Conservation (phyloP, 2,888 invertebrate genomes). For the Congeria kusceri region DNA sequence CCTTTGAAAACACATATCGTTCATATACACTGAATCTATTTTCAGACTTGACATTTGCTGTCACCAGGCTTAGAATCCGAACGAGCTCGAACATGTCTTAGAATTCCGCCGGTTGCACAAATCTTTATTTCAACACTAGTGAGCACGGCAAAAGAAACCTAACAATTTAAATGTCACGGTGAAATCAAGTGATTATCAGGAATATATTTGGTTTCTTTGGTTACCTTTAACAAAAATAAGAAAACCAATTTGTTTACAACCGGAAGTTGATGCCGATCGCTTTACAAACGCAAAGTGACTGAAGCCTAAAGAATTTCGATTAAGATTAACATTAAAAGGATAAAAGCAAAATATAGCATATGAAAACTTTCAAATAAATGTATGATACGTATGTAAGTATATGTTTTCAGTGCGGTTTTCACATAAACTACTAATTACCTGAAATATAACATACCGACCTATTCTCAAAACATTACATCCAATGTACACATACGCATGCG, state of each 20-base stretch:
- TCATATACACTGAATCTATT: not conserved
- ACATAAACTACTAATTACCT: no score
- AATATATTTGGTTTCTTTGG: no score
- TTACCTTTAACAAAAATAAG: not conserved
- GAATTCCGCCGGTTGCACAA: constrained; percentile 1
- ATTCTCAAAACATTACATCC: not conserved
- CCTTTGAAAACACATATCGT: no score
- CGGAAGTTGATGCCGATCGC: constrained; percentile 56
- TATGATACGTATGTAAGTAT: not conserved
- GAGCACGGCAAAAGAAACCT: no score
- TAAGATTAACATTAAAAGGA: no score
- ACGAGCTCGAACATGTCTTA: constrained; percentile 1
- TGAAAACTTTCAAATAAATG: not conserved
- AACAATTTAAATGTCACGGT: no score
- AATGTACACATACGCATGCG: constrained; percentile 6
- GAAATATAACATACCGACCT: no score
- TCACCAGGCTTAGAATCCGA: constrained; percentile 2
- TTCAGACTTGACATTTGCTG: not conserved
- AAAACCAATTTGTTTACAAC: constrained; percentile 66
- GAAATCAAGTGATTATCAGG: no score
- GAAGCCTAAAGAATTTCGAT: no score
- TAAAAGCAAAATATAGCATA: not conserved
- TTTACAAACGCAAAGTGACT: constrained; percentile 2
- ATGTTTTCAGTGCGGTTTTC: no score
- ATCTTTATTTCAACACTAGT: no score